These are phyloP conservation scores for Lacanobia oleracea DNA, from an alignment of 2,888 invertebrate species.

Conservation along the genomic window DNA sequence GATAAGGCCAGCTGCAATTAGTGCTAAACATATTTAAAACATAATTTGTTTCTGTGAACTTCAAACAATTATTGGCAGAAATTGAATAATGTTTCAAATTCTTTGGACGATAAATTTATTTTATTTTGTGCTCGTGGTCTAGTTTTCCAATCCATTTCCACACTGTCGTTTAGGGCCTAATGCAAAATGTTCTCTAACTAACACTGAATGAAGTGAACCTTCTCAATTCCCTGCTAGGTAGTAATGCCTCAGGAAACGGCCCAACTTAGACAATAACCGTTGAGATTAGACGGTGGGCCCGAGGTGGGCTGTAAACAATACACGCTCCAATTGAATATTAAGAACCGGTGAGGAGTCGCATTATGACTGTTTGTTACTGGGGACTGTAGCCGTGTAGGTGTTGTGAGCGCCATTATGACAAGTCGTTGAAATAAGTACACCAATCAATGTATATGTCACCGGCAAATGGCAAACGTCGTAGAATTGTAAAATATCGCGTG, in stretches of 20 bases:
- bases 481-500: no score
- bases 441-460: no score
- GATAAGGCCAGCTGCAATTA: no score
- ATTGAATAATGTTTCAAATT: no score
- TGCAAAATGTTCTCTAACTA: neutral
- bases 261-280: slow-evolving; percentile 82
- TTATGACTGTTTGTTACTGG: slow-evolving; percentile 12
- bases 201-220: slow-evolving; percentile 2
- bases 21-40: no score
- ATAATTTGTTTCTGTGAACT: no score
- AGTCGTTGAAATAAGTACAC: no score
- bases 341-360: slow-evolving; percentile 34
- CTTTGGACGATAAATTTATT: no score
- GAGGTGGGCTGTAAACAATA: slow-evolving; percentile 65
- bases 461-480: no score
- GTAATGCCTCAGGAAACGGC: slow-evolving; percentile 71
- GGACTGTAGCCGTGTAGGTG: neutral
- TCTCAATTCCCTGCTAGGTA: slow-evolving; percentile 18
- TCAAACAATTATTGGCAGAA: no score
- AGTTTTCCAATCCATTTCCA: no score
- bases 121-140: no score
- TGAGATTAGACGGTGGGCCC: slow-evolving; percentile 69
- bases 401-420: neutral
- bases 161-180: neutral
- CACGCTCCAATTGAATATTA: slow-evolving; percentile 67